Percentiles rank a stretch among this genome's conserved stretches.
Conservation (phyloP, 2,888 invertebrate species). For the Mechanitis mazaeus region DNA sequence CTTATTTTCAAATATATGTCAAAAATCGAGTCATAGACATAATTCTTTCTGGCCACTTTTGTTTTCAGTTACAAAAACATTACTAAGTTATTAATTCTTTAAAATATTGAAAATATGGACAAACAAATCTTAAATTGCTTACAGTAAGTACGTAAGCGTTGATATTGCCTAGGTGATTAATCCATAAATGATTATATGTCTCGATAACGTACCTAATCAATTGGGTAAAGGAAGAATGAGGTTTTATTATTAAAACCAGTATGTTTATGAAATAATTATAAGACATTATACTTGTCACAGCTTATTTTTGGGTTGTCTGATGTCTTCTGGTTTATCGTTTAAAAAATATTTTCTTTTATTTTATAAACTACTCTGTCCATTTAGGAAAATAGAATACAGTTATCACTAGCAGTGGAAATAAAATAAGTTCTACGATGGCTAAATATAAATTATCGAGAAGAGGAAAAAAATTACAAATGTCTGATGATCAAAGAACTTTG, state of each 20-base stretch:
- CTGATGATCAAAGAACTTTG: conserved; percentile 53
- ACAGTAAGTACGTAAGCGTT: too few relatives aligned
- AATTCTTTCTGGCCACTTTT: conserved; percentile 41
- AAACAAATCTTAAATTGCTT: too few relatives aligned
- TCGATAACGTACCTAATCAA: neutral
- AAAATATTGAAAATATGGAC: too few relatives aligned
- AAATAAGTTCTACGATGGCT: conserved; percentile 23
- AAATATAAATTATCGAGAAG: conserved; percentile 54
- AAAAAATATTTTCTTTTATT: too few relatives aligned
- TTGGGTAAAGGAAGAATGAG: neutral
- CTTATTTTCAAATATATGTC: conserved; percentile 66
- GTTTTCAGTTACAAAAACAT: conserved; percentile 12
- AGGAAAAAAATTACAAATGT: conserved; percentile 52
- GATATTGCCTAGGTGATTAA: conserved; percentile 23
- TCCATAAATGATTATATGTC: conserved; percentile 4
- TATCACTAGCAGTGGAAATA: conserved; percentile 23
- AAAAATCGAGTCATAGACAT: conserved; percentile 47
- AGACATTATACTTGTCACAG: too few relatives aligned
- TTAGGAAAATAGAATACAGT: conserved; percentile 13
- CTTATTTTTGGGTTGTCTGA: neutral
- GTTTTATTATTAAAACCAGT: neutral
- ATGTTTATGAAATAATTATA: neutral
- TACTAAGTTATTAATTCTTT: neutral
- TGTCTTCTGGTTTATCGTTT: neutral
- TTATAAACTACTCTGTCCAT: too few relatives aligned